These are phyloP conservation scores for Reinhardtius hippoglossoides DNA, from an alignment of 2,113 vertebrate species.

Conservation along the genomic window DNA sequence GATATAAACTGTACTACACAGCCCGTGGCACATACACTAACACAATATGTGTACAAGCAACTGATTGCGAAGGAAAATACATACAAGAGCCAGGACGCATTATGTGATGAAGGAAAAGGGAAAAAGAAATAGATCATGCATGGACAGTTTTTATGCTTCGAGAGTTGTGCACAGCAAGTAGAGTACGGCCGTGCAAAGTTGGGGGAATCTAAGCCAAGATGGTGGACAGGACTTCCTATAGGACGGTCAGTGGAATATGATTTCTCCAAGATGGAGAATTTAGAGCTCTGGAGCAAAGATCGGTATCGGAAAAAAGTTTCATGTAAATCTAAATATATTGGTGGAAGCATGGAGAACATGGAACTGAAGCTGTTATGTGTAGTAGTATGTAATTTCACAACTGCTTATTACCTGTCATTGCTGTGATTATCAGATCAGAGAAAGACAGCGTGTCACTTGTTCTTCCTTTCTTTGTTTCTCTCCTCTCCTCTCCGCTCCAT, in stretches of 20 bases:
- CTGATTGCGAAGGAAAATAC: slow-evolving; percentile 42
- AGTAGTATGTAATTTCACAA: slow-evolving; percentile 57
- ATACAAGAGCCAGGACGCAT: slow-evolving; percentile 25
- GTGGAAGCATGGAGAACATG: slow-evolving; percentile 18
- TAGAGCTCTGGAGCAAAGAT: slow-evolving; percentile 14
- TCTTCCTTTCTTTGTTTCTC: slow-evolving; percentile 2
- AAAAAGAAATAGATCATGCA: slow-evolving; percentile 62
- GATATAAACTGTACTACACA: slow-evolving; percentile 67
- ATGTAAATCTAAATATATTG: slow-evolving; percentile 31
- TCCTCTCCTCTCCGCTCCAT: slow-evolving; percentile 5
- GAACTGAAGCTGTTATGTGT: slow-evolving; percentile 45
- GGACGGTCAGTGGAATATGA: slow-evolving; percentile 10
- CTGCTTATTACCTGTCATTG: slow-evolving; percentile 35
- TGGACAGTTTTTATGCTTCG: slow-evolving; percentile 37
- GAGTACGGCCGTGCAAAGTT: slow-evolving; percentile 38
- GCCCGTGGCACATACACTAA: slow-evolving; percentile 53
- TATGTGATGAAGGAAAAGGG: slow-evolving; percentile 38
- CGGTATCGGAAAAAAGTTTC: slow-evolving; percentile 9
- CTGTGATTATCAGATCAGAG: slow-evolving; percentile 30
- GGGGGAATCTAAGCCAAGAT: slow-evolving; percentile 47
- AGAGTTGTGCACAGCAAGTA: slow-evolving; percentile 43
- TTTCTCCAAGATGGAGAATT: slow-evolving; percentile 18
- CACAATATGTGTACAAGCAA: slow-evolving; percentile 46
- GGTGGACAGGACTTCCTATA: slow-evolving; percentile 8
- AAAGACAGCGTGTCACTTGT: slow-evolving; percentile 6